Conservation (phyloP, 2,113 vertebrate species). For the Bufo gargarizans region DNA sequence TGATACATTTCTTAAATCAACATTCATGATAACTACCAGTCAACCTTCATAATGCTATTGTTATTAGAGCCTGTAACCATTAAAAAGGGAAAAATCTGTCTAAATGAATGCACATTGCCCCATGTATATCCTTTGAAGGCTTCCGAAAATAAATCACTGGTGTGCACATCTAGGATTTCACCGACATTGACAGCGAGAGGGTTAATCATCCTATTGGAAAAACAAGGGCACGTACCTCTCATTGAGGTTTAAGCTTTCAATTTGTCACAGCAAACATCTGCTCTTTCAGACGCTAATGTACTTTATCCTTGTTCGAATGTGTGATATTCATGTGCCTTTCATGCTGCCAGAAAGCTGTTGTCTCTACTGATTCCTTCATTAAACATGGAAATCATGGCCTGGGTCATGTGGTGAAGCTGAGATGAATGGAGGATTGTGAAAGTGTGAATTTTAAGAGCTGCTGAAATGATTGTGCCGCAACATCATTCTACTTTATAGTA, state of each 20-base stretch:
- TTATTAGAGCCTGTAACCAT: not conserved
- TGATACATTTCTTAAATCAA: not conserved
- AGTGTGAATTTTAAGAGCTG: conserved; percentile 5
- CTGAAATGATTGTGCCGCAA: conserved; percentile 2
- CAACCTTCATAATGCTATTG: not conserved
- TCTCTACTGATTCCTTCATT: conserved; percentile 54
- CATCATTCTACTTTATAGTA: conserved; percentile 24
- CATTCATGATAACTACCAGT: not conserved
- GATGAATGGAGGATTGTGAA: conserved; percentile 40
- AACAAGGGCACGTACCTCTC: conserved; percentile 47
- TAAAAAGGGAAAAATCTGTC: not conserved
- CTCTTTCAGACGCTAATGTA: conserved; percentile 54
- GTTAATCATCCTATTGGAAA: conserved; percentile 41
- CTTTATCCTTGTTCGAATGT: conserved; percentile 42
- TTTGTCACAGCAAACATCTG: conserved; percentile 57
- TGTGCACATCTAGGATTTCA: not conserved
- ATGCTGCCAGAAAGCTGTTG: conserved; percentile 48
- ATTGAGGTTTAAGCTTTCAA: conserved; percentile 54
- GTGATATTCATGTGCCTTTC: conserved; percentile 53
- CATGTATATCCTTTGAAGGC: not conserved
- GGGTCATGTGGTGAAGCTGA: conserved; percentile 23
- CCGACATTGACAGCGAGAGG: not conserved
- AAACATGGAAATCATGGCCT: conserved; percentile 48
- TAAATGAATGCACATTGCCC: not conserved
- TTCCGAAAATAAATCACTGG: conserved; percentile 2